Evolutionary conservation across 2,797 vertebrate genomes (phyloP).

Genomic region (Rhinatrema bivittatum): DNA sequence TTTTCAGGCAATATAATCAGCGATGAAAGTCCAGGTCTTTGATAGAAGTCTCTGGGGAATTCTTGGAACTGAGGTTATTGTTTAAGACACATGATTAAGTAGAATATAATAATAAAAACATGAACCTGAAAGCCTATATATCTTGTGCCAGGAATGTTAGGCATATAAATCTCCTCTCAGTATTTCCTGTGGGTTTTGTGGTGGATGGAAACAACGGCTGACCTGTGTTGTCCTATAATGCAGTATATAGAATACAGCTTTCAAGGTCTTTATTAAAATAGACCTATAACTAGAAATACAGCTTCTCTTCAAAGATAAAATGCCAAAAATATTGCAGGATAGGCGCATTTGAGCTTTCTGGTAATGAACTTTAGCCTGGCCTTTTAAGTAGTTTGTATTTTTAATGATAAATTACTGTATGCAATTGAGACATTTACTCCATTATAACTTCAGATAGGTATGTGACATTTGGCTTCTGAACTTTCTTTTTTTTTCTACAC

Average conservation of each 20-base stretch:
- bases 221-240: constrained; percentile 23
- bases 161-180: constrained; percentile 9
- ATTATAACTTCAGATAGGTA: not conserved
- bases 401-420: not conserved
- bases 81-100: constrained; percentile 10
- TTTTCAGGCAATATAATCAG: constrained; percentile 28
- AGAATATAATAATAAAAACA: constrained; percentile 7
- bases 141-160: constrained; percentile 14
- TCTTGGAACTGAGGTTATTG: constrained; percentile 20
- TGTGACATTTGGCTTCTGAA: accelerated
- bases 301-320: constrained; percentile 8
- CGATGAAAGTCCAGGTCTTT: constrained; percentile 35
- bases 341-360: not conserved
- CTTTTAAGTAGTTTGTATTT: not conserved
- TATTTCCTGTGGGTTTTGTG: constrained; percentile 14
- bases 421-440: accelerated
- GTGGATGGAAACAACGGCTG: constrained; percentile 38
- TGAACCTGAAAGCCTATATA: not conserved
- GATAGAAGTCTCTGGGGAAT: constrained; percentile 28
- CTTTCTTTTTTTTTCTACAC: too few relatives aligned
- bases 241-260: not conserved
- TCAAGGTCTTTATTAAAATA: constrained; percentile 9
- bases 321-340: accelerated
- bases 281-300: not conserved
- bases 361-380: not conserved